phyloP scores from a whole-genome alignment of 2,797 vertebrate genomes.

The Lagocephalus sceleratus region DNA sequence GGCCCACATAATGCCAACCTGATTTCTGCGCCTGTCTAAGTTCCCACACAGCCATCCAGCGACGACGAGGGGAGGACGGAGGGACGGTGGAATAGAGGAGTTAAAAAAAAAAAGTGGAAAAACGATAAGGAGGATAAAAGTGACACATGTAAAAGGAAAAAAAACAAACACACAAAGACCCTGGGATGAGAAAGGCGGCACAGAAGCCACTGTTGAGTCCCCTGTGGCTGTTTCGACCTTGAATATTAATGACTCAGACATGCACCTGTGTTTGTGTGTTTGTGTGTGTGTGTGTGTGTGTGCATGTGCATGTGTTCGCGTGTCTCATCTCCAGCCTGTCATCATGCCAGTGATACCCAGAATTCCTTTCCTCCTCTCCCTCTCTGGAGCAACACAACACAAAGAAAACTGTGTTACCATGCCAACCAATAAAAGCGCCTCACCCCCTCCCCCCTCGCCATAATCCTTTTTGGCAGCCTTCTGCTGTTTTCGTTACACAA shows the following conservation, averaged over 20 bases:
- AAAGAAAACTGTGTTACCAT: constrained; percentile 73
- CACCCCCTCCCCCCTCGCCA: constrained; percentile 14
- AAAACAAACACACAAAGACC: no score
- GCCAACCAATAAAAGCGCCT: constrained; percentile 66
- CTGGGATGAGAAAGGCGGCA: background rate
- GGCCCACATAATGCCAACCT: constrained; percentile 45
- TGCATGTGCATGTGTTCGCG: background rate
- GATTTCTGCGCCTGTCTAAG: constrained; percentile 40
- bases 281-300: constrained; percentile 20
- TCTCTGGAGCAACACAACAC: constrained; percentile 63
- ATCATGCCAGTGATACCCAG: constrained; percentile 58
- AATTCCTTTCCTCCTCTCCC: constrained; percentile 52
- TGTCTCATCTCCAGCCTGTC: constrained; percentile 34
- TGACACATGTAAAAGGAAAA: constrained; percentile 15
- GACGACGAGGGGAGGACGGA: constrained; percentile 4
- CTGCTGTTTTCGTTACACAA: constrained; percentile 24
- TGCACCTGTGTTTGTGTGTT: constrained; percentile 48
- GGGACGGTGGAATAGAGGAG: constrained; percentile 1
- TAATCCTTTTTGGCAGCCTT: constrained; percentile 50
- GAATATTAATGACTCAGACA: constrained; percentile 56
- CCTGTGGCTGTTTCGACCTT: constrained; percentile 50
- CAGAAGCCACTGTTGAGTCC: constrained; percentile 9
- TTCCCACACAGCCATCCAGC: constrained; percentile 19
- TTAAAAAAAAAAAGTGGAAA: constrained; percentile 9
- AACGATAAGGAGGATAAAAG: constrained; percentile 15